phyloP scores from a whole-genome alignment of 1,140 invertebrate genomes.

The Euura saliciscinereae region DNA sequence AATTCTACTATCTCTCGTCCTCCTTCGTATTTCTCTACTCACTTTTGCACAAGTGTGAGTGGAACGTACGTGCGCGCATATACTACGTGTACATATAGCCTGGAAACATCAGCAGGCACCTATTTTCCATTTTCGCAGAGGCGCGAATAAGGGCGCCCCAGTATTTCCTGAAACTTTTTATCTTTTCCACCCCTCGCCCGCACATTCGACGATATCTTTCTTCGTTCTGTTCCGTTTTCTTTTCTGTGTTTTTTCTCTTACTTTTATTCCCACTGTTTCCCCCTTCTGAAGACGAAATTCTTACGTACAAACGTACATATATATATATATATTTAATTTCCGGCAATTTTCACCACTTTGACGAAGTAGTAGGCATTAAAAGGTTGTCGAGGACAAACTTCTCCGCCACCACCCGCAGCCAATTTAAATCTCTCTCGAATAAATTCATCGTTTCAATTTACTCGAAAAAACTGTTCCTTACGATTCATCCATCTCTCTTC shows the following conservation, averaged over 20 bases:
- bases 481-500: background rate
- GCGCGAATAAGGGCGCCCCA: background rate
- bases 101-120: constrained; percentile 1
- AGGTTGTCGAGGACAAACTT: background rate
- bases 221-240: background rate
- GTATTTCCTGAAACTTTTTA: background rate
- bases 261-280: background rate
- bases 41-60: background rate
- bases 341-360: background rate
- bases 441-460: constrained; percentile 7
- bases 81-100: background rate
- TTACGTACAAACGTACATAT: background rate
- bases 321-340: background rate
- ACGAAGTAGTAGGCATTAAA: constrained; percentile 2
- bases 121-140: background rate
- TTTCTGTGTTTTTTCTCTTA: background rate
- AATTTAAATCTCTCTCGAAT: constrained; percentile 4
- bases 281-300: background rate
- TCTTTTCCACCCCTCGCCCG: background rate
- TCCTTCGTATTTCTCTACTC: constrained; percentile 1
- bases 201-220: too few species aligned
- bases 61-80: background rate
- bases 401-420: background rate
- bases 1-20: constrained; percentile 12
- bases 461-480: background rate